Evolutionary conservation across 30 jellyfish, hydroid and myxozoan species (phyloP).

Genomic region (Pseudorhiza aurosa): DNA sequence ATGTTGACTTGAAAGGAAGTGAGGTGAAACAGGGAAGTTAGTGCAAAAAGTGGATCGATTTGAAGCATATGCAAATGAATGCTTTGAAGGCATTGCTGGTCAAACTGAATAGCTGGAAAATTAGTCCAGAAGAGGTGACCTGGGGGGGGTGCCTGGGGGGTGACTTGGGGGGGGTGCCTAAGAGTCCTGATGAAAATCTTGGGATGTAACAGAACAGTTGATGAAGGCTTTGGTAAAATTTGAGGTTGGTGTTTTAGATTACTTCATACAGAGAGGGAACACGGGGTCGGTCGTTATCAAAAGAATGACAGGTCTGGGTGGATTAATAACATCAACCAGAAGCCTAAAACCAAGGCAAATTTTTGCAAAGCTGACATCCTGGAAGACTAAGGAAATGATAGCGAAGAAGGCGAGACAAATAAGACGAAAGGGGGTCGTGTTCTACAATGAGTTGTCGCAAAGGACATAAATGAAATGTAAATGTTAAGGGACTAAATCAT

Average conservation of each 20-base stretch:
- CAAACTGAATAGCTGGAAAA: conserved; percentile 45
- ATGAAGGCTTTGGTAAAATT: conserved; percentile 47
- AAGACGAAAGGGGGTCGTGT: conserved; percentile 23
- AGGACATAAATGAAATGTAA: conserved; percentile 22
- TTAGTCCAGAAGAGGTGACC: conserved; percentile 46
- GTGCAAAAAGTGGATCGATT: conserved; percentile 35
- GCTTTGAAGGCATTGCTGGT: conserved; percentile 60
- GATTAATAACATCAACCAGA: conserved; percentile 23
- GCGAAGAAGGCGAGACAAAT: conserved; percentile 36
- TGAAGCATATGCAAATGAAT: conserved; percentile 10
- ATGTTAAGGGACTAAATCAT: background rate
- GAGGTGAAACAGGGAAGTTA: conserved; percentile 15
- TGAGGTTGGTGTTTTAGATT: conserved; percentile 33
- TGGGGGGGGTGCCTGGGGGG: no score
- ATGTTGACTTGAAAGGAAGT: conserved; percentile 14
- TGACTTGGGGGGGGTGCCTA: conserved; percentile 53
- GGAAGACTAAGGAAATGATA: conserved; percentile 2
- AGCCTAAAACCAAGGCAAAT: conserved; percentile 32
- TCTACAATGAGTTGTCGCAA: conserved; percentile 28
- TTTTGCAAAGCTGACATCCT: conserved; percentile 12
- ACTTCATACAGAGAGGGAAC: conserved; percentile 38
- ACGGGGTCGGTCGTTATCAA: conserved; percentile 41
- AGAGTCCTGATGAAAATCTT: conserved; percentile 54
- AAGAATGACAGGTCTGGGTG: conserved; percentile 28
- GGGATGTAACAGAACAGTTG: conserved; percentile 58